Evolutionary conservation across 2,888 invertebrate species (phyloP), one percentile per base, ranked within the genome.

Genomic region (Dolomedes plantarius): DNA sequence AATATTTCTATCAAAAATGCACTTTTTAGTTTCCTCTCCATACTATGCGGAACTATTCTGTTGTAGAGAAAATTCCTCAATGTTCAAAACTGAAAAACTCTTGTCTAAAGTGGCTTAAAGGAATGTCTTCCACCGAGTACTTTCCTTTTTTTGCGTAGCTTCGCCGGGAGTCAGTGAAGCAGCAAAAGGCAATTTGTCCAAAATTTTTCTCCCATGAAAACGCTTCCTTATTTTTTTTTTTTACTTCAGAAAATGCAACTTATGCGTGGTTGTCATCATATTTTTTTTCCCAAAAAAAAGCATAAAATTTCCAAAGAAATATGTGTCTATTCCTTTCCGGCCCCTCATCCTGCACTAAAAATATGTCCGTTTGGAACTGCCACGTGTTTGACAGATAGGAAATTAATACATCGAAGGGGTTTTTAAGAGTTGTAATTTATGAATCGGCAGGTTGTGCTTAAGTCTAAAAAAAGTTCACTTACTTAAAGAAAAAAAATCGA

Each of bases 111-210:
- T 56, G 23, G 56, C 56, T 56, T 56, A 56, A 56, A 56, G 56
- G 56, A 56, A 56, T 56, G 56, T 16, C 23, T 56, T 56, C 23
- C 56, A 23, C 1, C 1, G 2, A 56, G 56, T 56, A 56, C 46
- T 46, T 56, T 23, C 23, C 2, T 23, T 23, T 56, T 56, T 46
- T 56, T 56, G 56, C 23, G 23, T 23, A 1, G 56, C 56, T 56
- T 1, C 16, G 56, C 19, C 23, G 3, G 23, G 56, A 56, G 56
- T 72, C 82, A 71, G n/a, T 36, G 72, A 27, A 71, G 76, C 82
- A 72, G 75, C 65, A 39, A 72, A 83, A 83, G 76, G 65, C 71
- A 82, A 82, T 82, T 82, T 75, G 76, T 82, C 62, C 71, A 28
- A 65, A 71, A 64, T 82, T 82, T 82, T 72, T 65, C 39, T 64